Evolutionary conservation across 2,113 vertebrate genomes (phyloP).

Genomic region (Oreotragus oreotragus): DNA sequence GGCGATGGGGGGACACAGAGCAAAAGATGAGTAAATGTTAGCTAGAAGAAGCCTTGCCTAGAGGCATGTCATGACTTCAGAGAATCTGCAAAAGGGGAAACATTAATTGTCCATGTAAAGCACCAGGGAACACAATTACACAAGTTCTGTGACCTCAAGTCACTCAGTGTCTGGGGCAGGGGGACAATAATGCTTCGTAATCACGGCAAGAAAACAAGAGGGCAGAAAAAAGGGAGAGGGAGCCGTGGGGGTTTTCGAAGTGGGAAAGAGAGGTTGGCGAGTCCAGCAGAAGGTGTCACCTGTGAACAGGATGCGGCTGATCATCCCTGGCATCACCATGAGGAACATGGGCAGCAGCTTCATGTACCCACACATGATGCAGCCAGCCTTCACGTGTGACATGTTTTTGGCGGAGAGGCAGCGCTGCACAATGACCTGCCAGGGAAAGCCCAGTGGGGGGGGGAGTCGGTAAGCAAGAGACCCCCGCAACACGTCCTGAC

Average conservation of each 20-base stretch:
- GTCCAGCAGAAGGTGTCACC: constrained; percentile 74
- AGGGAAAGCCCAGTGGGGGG: background rate
- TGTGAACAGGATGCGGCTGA: constrained; percentile 94
- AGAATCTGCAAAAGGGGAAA: background rate
- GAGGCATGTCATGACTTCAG: background rate
- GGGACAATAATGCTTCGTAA: background rate
- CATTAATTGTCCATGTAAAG: background rate
- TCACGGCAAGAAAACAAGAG: background rate
- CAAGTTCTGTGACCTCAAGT: background rate
- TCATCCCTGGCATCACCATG: constrained; percentile 96
- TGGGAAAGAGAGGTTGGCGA: background rate
- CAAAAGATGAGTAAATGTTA: background rate
- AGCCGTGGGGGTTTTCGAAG: background rate
- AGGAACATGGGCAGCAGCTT: constrained; percentile 98
- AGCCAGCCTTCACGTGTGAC: constrained; percentile 96
- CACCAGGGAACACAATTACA: background rate
- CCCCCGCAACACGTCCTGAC: background rate
- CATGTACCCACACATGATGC: constrained; percentile 92
- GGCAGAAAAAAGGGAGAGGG: background rate
- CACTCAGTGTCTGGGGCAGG: no score
- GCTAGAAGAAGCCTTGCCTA: background rate
- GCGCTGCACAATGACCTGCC: constrained; percentile 96
- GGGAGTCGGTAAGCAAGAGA: background rate
- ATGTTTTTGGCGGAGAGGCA: constrained; percentile 97
- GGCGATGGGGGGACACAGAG: rapidly evolving